Evolutionary conservation across 2,797 vertebrate species (phyloP).

Genomic region (Triplophysa bombifrons): DNA sequence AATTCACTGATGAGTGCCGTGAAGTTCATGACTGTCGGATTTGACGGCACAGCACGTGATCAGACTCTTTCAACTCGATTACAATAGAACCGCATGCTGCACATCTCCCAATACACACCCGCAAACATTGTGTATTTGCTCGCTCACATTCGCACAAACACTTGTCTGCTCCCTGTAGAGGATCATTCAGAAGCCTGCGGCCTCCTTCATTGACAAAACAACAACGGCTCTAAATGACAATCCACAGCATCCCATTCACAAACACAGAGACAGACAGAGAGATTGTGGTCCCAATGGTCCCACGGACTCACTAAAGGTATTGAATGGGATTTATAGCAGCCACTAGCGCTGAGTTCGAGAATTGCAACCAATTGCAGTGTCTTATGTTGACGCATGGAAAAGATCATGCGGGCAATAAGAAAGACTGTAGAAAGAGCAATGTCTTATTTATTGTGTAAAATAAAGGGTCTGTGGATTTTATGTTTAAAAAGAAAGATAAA

Average conservation of each 20-base stretch:
- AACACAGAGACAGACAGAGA: slow-evolving; percentile 9
- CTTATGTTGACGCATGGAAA: too few relatives aligned
- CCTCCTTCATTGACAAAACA: neutral
- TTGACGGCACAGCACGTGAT: slow-evolving; percentile 31
- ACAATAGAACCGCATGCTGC: slow-evolving; percentile 20
- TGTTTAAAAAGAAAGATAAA: too few relatives aligned
- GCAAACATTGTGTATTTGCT: neutral
- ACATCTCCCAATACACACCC: slow-evolving; percentile 5
- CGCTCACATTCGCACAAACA: neutral
- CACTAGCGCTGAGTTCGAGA: too few relatives aligned
- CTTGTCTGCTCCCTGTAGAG: neutral
- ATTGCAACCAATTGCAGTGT: too few relatives aligned
- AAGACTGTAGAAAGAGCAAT: too few relatives aligned
- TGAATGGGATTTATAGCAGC: too few relatives aligned
- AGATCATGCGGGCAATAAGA: too few relatives aligned
- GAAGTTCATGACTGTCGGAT: neutral
- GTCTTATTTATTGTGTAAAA: too few relatives aligned
- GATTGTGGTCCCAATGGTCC: neutral
- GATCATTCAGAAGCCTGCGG: neutral
- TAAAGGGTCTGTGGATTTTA: too few relatives aligned
- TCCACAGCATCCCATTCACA: neutral
- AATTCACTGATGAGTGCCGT: neutral
- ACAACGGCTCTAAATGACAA: slow-evolving; percentile 2
- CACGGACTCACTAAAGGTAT: neutral
- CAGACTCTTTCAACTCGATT: slow-evolving; percentile 34